Base-by-base conservation (phyloP, 2,113 vertebrate species). In the Thunnus thynnus region DNA sequence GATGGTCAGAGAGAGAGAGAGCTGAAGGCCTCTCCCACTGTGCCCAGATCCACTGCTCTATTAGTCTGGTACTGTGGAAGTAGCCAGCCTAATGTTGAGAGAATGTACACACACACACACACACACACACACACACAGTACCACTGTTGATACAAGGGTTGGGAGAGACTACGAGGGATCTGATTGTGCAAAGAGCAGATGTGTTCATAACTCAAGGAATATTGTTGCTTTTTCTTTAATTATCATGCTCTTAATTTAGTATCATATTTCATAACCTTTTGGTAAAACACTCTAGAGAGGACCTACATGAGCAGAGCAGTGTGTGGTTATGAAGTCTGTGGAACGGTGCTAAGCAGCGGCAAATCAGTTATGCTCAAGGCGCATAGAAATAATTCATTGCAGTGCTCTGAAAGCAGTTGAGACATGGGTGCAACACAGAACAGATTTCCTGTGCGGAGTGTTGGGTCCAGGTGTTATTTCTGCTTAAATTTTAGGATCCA, bases 311-410 rank as follows among this genome's bases (percentile, higher is more conserved):
- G 80, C 70, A 71, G 48, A 88, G 65, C n/a, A 52, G 73, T 57
- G 72, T 70, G 83, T 11, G 62, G 74, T 72, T 86, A 76, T 82
- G 63, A 88, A 71, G 80, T 69, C 77, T 67, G 36, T 88, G 89
- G 89, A 92, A 54, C 14, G 2, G 66, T 84, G 77, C 91, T 80
- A 81, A 65, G 81, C 85, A 85, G 85, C 84, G 83, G 83, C 72
- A 70, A 88, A 89, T 93, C 88, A 78, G 81, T 88, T 79, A 89
- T 92, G 90, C 90, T 90, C 71, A 86, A 86, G 85, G 88, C 87
- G 83, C 80, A 76, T 60, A 80, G 84, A 91, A 93, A 93, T 93
- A 88, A 93, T 93, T 93, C 79, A 92, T 90, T 25, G 82, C 75
- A 41, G 63, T 50, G 73, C 87, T 79, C 83, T 88, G 76, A 88